Conservation (phyloP, 2,797 vertebrate genomes). For the Argyrosomus regius region DNA sequence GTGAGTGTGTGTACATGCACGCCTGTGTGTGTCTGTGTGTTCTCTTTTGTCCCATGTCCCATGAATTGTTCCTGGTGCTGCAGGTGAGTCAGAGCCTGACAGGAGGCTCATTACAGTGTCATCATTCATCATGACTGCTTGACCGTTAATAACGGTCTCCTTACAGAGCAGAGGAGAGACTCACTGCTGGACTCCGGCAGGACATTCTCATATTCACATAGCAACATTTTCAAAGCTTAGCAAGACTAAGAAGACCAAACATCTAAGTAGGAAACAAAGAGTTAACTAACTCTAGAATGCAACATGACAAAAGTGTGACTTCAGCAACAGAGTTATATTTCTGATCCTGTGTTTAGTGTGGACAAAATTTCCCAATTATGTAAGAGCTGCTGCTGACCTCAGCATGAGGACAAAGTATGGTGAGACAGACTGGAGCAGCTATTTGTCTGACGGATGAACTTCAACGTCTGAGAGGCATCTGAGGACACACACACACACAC, state of each 20-base stretch:
- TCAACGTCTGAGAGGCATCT: slow-evolving; percentile 29
- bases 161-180: not conserved
- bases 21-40: not conserved
- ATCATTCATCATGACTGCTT: slow-evolving; percentile 17
- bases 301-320: slow-evolving; percentile 3
- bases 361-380: slow-evolving; percentile 38
- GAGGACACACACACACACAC: slow-evolving; percentile 27
- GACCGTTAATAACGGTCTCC: slow-evolving; percentile 27
- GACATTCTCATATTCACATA: not conserved
- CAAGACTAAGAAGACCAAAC: not conserved
- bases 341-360: slow-evolving; percentile 15
- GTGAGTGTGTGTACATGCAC: not conserved
- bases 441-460: slow-evolving; percentile 45
- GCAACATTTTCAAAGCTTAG: not conserved
- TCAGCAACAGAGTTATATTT: slow-evolving; percentile 12
- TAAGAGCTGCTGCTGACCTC: slow-evolving; percentile 58
- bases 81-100: slow-evolving; percentile 19
- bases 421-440: slow-evolving; percentile 49
- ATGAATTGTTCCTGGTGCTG: slow-evolving; percentile 13
- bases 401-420: slow-evolving; percentile 39
- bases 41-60: not conserved
- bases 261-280: not conserved
- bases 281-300: not conserved
- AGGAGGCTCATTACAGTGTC: slow-evolving; percentile 33
- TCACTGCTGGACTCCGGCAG: not conserved